A percentile compares a stretch with the other conserved stretches of the same genome.
Conservation (phyloP, 2,797 vertebrate genomes). For the Phyllotis vaccarum region DNA sequence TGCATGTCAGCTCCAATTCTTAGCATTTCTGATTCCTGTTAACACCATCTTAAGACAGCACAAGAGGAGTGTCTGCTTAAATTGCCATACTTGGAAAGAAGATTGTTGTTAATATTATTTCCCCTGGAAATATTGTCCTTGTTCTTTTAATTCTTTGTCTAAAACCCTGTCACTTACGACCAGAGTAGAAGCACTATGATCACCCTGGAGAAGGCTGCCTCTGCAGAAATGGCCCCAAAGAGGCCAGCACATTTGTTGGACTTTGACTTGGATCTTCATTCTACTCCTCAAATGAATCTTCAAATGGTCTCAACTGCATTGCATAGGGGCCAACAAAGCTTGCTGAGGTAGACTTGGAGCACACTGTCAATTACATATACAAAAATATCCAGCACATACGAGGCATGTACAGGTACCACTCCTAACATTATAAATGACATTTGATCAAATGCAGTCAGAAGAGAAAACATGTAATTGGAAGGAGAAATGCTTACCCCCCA, state of each 20-base stretch:
- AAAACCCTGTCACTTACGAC: neutral
- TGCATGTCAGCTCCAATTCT: slow-evolving; percentile 32
- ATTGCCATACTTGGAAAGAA: slow-evolving; percentile 6
- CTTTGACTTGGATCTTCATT: slow-evolving; percentile 1
- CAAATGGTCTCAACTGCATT: neutral
- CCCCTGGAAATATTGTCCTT: neutral
- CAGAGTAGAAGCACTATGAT: neutral
- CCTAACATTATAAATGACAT: neutral
- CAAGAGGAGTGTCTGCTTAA: slow-evolving; percentile 6
- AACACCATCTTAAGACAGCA: neutral
- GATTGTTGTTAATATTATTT: neutral
- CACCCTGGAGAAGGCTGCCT: neutral
- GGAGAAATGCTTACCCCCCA: neutral
- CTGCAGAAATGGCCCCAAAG: neutral
- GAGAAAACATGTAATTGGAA: neutral
- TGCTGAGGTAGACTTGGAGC: neutral
- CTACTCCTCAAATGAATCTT: neutral
- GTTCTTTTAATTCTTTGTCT: slow-evolving; percentile 29
- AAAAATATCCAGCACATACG: neutral
- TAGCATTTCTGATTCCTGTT: slow-evolving; percentile 32
- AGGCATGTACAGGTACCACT: neutral
- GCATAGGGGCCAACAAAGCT: neutral
- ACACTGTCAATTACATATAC: neutral
- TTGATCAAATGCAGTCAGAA: neutral
- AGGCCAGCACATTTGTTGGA: neutral